Conservation (phyloP, 2,797 vertebrate species). For the Dendrocincla tyrannina region DNA sequence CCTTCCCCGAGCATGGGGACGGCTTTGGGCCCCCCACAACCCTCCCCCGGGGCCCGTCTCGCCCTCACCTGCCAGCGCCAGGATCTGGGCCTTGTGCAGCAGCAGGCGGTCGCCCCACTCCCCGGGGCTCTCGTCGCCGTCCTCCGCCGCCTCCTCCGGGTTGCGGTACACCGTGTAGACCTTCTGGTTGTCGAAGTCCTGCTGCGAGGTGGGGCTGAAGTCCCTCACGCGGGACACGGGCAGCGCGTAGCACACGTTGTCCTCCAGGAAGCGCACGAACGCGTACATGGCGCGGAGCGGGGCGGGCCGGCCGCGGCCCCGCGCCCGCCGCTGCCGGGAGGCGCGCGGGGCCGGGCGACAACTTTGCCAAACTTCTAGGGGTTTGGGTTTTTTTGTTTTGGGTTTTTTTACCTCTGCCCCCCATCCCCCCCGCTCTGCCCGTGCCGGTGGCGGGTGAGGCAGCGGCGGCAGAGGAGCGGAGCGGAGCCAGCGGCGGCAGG, state of each 20-base stretch:
- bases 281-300: slow-evolving; percentile 84
- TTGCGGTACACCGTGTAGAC: slow-evolving; percentile 94
- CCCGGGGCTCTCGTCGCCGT: slow-evolving; percentile 52
- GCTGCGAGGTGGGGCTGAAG: slow-evolving; percentile 91
- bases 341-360: background rate
- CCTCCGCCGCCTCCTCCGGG: slow-evolving; percentile 77
- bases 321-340: background rate
- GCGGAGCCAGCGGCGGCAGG: background rate
- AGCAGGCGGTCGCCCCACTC: slow-evolving; percentile 77
- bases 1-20: background rate
- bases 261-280: slow-evolving; percentile 96
- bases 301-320: slow-evolving; percentile 42
- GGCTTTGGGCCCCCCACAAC: background rate
- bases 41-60: background rate
- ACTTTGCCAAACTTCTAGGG: slow-evolving; percentile 44
- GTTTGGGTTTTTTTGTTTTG: too few relatives aligned
- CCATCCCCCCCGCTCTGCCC: background rate
- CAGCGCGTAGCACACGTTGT: slow-evolving; percentile 95
- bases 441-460: background rate
- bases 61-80: slow-evolving; percentile 95
- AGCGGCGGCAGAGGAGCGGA: background rate
- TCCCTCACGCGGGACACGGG: slow-evolving; percentile 90
- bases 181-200: slow-evolving; percentile 98
- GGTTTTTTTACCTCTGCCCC: background rate
- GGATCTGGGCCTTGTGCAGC: slow-evolving; percentile 93